Conservation (phyloP, 2,888 invertebrate species). For the Chromoteleia sp. region DNA sequence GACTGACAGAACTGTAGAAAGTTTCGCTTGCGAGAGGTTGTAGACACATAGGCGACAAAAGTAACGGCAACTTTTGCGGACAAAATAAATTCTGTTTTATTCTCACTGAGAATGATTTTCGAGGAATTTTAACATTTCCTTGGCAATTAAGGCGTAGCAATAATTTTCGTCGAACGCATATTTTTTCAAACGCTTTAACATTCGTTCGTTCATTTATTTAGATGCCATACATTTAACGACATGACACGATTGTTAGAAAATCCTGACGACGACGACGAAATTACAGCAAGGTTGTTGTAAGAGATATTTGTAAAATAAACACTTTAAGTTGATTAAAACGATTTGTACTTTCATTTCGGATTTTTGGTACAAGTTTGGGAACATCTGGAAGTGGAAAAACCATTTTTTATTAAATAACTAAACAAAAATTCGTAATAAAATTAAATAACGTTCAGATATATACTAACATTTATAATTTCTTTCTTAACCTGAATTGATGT, state of each 20-base stretch:
- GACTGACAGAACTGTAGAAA: conserved; percentile 57
- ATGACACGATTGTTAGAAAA: conserved; percentile 41
- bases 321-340: conserved; percentile 50
- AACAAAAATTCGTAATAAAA: conserved; percentile 3
- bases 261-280: conserved; percentile 34
- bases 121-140: conserved; percentile 7
- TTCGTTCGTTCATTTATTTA: conserved; percentile 27
- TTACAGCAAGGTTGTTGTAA: conserved; percentile 59
- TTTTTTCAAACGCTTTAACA: conserved; percentile 31
- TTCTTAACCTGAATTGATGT: not conserved
- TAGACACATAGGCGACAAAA: conserved; percentile 33
- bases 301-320: conserved; percentile 67
- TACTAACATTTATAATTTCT: not conserved
- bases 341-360: conserved; percentile 34
- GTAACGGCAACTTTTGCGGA: conserved; percentile 13
- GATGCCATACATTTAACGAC: conserved; percentile 30
- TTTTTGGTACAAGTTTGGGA: no score
- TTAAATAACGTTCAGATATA: not conserved
- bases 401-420: not conserved
- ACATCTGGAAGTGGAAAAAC: no score
- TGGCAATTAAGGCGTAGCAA: conserved; percentile 25
- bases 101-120: conserved; percentile 17
- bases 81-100: conserved; percentile 29
- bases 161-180: conserved; percentile 23
- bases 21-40: conserved; percentile 42